Base-by-base conservation (phyloP, 2,797 vertebrate genomes). In the Atherinosoma microstoma region DNA sequence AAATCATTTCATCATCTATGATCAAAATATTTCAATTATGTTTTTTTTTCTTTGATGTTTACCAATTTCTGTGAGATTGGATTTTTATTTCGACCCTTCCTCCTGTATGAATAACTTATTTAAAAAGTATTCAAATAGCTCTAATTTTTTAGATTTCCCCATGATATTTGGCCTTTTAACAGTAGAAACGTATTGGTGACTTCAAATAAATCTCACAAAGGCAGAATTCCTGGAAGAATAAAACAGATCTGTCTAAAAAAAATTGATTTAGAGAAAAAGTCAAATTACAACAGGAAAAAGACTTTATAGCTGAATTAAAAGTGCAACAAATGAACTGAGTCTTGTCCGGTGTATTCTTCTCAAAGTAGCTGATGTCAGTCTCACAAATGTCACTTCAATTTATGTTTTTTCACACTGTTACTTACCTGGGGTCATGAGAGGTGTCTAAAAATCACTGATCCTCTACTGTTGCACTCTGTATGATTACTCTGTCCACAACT, bases 401-500 rank as follows among this genome's bases (percentile, higher is more conserved):
- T 62, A 59, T n/a, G 35, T 6, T 49, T 2, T 67, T 66, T 54
- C 24, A 22, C 38, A 2, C 56, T 30, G 59, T 73, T 78, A 30
- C 68, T 38, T 47, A 18, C 29, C 16, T 8, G 27, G 60, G 34
- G 36, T 71, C 29, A 13, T 63, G 56, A 84, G 84, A 69, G 20
- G 30, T 58, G 60, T 58, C n/a, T 32, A 61, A 62, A 76, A 78
- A 73, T 0, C 0, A 59, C 68, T 78, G 71, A 86, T 80, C 61
- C 38, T 75, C 64, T 64, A 1, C 60, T 45, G 6, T 71, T 70
- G 82, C 87, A 88, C 89, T 90, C 64, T 81, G 59, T 61, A 8
- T 87, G 82, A 90, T 90, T 87, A 84, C 75, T 68, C 32, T 36
- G 71, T 75, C 59, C 38, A 74, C 73, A 80, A 56, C 78, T 20